Conservation (phyloP, 2,113 vertebrate genomes). For the Peromyscus leucopus region DNA sequence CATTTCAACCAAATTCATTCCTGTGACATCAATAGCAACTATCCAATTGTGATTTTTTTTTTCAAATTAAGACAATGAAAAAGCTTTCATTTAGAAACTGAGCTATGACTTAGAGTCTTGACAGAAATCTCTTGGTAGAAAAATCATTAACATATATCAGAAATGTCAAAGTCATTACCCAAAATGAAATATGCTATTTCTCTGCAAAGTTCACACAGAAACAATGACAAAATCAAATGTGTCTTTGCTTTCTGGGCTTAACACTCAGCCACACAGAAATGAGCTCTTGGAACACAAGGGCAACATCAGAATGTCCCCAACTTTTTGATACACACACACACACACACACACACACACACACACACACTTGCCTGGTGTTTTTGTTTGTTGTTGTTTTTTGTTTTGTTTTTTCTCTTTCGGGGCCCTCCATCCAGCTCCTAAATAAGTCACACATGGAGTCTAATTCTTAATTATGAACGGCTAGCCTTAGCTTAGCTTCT, state of each 20-base stretch:
- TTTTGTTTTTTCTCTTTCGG: too few relatives aligned
- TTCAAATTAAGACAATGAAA: not conserved
- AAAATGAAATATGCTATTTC: not conserved
- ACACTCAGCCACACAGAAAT: not conserved
- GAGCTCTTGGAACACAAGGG: not conserved
- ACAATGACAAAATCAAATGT: not conserved
- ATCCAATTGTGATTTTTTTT: not conserved
- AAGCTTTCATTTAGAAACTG: not conserved
- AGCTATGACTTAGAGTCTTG: not conserved
- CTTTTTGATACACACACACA: not conserved
- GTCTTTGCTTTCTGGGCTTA: not conserved
- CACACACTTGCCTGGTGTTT: too few relatives aligned
- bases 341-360: not conserved
- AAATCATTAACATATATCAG: not conserved
- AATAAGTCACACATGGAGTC: too few relatives aligned
- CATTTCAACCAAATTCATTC: constrained; percentile 1
- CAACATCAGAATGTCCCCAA: not conserved
- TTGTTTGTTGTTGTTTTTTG: too few relatives aligned
- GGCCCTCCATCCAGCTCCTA: too few relatives aligned
- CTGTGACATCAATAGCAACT: not conserved
- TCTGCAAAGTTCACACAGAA: not conserved
- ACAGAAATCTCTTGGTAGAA: not conserved
- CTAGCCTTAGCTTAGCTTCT: too few relatives aligned
- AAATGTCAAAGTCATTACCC: not conserved
- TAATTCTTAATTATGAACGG: too few relatives aligned